Evolutionary conservation across 2,113 vertebrate genomes (phyloP), one percentile per base, ranked within the genome.

Genomic region (Myodes glareolus): DNA sequence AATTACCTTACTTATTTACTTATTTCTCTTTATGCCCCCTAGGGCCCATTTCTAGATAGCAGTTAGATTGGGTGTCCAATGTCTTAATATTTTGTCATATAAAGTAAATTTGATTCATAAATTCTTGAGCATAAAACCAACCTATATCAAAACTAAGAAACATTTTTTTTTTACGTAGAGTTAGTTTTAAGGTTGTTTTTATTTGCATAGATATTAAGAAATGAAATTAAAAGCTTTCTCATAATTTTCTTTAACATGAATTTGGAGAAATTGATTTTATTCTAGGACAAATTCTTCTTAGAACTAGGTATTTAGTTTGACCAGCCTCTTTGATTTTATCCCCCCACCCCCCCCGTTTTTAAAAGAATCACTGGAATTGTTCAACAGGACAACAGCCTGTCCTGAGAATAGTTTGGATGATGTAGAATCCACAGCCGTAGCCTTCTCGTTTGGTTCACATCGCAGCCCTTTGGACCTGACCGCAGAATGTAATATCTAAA

Each of bases 191-290:
- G 81, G 50, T 85, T 68, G n/a, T 90, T 91, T 94, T 86, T 55
- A 58, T 77, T 93, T 75, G 21, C 39, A 63, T 90, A 93, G 36
- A 23, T 27, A 75, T 73, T 84, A 72, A 29, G 45, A 92, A 95
- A 91, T 89, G 58, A 52, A 84, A 81, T 92, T 77, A 73, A 88
- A 96, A 75, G 70, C n/a, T 91, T 58, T 58, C 58, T 58, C 58
- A 21, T 21, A 58, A 58, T 58, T 58, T 19, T 58, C 58, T 58
- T 94, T 75, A 67, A 10, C 23, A 55, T 91, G 47, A 63, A 92
- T 73, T 97, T 87, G 70, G 23, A 87, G 23, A 93, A 87, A 33
- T 27, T 7, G 73, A 1, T 88, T 94, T 94, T 92, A 36, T 70
- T 10, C 3, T 81, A 65, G n/a, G 47, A 67, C 61, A 87, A 90